Conservation (phyloP, 2,113 vertebrate genomes). For the Zapus hudsonius region DNA sequence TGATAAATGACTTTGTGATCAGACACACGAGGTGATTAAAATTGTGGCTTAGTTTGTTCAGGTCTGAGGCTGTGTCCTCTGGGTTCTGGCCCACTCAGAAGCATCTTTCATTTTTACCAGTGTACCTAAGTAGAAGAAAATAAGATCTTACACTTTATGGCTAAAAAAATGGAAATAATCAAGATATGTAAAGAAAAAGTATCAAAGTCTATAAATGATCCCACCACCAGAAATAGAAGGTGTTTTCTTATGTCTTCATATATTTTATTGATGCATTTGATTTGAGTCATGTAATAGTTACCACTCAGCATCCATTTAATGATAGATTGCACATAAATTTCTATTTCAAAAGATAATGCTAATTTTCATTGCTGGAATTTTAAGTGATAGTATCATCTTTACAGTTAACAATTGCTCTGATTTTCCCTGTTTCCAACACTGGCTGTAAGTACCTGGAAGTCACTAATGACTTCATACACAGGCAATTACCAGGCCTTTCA, state of each 20-base stretch:
- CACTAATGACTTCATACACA: neutral
- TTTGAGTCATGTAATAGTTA: constrained; percentile 9
- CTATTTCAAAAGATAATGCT: constrained; percentile 25
- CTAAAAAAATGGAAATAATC: neutral
- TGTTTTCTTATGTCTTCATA: neutral
- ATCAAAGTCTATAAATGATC: neutral
- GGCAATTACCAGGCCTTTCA: neutral
- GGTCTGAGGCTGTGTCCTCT: neutral
- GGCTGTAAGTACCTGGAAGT: neutral
- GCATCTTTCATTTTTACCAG: neutral
- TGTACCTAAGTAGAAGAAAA: neutral
- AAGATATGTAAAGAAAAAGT: neutral
- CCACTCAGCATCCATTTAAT: neutral
- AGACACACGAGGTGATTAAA: neutral
- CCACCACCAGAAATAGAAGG: neutral
- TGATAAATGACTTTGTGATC: constrained; percentile 32
- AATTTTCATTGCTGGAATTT: constrained; percentile 26
- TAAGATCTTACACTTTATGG: neutral
- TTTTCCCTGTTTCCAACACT: constrained; percentile 4
- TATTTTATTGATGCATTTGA: constrained; percentile 20
- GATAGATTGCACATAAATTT: constrained; percentile 9
- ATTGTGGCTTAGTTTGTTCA: constrained; percentile 27
- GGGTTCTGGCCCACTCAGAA: neutral
- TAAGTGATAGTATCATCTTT: constrained; percentile 18
- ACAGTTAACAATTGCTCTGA: neutral